Conservation (phyloP, 2,888 invertebrate genomes). For the Oxytorus armatus region DNA sequence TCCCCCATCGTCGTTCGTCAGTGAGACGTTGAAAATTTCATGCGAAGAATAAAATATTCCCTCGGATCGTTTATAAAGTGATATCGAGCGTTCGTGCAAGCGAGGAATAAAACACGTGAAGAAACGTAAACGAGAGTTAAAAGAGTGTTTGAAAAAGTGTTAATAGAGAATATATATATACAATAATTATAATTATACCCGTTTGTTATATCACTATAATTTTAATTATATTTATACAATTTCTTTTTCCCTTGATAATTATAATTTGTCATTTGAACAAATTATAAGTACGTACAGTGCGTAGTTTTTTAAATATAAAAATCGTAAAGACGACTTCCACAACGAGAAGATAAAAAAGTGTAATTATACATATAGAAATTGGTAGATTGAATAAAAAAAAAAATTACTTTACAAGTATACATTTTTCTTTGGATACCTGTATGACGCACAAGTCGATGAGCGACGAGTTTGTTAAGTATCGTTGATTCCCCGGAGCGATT, state of each 20-base stretch:
- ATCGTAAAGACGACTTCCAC: slow-evolving; percentile 56
- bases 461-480: slow-evolving; percentile 63
- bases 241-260: background rate
- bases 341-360: slow-evolving; percentile 49
- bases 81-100: slow-evolving; percentile 72
- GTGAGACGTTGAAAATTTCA: slow-evolving; percentile 70
- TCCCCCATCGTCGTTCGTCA: slow-evolving; percentile 47
- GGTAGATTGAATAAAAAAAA: slow-evolving; percentile 47
- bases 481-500: slow-evolving; percentile 68
- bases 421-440: slow-evolving; percentile 76
- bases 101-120: slow-evolving; percentile 49
- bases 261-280: background rate
- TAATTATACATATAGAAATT: slow-evolving; percentile 26
- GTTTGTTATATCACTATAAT: background rate
- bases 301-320: slow-evolving; percentile 57
- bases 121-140: slow-evolving; percentile 53
- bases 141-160: slow-evolving; percentile 41
- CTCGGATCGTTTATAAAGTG: slow-evolving; percentile 79
- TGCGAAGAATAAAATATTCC: slow-evolving; percentile 77
- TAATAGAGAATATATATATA: slow-evolving; percentile 64
- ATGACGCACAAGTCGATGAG: slow-evolving; percentile 63
- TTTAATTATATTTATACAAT: background rate
- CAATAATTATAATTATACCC: slow-evolving; percentile 13
- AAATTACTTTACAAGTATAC: slow-evolving; percentile 44
- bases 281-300: background rate